These are phyloP conservation scores for Proctacanthus coquilletti DNA, from an alignment of 1,140 invertebrate genomes.

Conservation along the genomic window DNA sequence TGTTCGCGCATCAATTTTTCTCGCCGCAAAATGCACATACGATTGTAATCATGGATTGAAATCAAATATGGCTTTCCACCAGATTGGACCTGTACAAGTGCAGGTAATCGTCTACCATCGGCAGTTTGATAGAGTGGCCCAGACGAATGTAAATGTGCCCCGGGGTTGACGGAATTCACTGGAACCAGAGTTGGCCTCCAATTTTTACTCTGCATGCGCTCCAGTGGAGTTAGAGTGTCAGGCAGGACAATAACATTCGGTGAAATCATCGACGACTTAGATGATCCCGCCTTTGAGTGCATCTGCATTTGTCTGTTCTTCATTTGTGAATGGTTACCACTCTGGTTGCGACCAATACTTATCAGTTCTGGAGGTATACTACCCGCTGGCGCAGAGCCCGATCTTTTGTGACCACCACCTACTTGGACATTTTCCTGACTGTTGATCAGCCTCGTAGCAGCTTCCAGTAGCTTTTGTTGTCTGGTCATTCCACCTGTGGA, in stretches of 20 bases:
- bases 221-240: conserved; percentile 20
- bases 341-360: too few relatives aligned
- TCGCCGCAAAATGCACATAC: conserved; percentile 46
- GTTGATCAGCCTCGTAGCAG: too few relatives aligned
- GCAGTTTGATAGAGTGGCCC: conserved; percentile 37
- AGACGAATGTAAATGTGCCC: conserved; percentile 23
- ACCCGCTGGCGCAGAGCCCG: too few relatives aligned
- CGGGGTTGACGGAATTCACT: conserved; percentile 35
- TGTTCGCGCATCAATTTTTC: conserved; percentile 43
- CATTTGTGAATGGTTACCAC: too few relatives aligned
- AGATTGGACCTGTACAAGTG: conserved; percentile 43
- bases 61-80: conserved; percentile 49
- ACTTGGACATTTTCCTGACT: too few relatives aligned
- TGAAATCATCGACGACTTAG: conserved; percentile 4
- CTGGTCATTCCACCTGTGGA: too few relatives aligned
- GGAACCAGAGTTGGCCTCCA: conserved; percentile 53
- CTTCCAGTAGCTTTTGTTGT: not conserved
- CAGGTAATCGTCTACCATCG: conserved; percentile 37
- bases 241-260: conserved; percentile 25
- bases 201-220: conserved; percentile 34
- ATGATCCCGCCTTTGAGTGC: not conserved
- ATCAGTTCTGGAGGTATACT: conserved; percentile 5
- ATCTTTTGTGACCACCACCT: too few relatives aligned
- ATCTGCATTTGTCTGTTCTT: too few relatives aligned
- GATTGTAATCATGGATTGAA: conserved; percentile 50